phyloP scores from a whole-genome alignment of 2,113 vertebrate genomes.

The Pteronura brasiliensis region DNA sequence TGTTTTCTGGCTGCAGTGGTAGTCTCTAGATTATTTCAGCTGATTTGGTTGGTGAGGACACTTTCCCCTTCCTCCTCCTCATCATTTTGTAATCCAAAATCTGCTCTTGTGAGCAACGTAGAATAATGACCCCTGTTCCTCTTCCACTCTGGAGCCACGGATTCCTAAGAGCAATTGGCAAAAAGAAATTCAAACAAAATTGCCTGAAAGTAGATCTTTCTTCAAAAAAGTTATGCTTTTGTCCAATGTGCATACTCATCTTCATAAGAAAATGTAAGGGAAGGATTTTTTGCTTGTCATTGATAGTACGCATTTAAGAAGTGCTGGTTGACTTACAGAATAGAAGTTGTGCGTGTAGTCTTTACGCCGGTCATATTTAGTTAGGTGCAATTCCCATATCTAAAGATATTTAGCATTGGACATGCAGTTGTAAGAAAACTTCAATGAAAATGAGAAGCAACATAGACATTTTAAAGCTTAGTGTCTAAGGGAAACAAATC shows the following conservation, averaged over 20 bases:
- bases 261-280: background rate
- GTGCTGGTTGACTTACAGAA: background rate
- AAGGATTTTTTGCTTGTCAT: background rate
- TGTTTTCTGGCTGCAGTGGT: background rate
- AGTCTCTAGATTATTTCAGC: background rate
- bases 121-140: background rate
- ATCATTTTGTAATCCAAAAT: background rate
- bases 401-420: background rate
- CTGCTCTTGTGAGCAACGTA: background rate
- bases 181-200: constrained; percentile 20
- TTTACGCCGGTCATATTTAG: background rate
- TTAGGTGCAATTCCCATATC: background rate
- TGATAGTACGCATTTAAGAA: background rate
- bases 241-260: background rate
- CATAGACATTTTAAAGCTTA: background rate
- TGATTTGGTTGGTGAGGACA: background rate
- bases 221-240: background rate
- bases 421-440: background rate
- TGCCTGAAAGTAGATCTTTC: background rate
- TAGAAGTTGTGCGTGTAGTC: background rate
- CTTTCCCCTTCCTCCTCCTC: background rate
- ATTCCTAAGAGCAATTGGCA: background rate
- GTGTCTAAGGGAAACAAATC: background rate
- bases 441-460: background rate
- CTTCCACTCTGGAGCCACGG: background rate